phyloP scores from a whole-genome alignment of 2,113 vertebrate genomes.

The Propithecus coquereli region DNA sequence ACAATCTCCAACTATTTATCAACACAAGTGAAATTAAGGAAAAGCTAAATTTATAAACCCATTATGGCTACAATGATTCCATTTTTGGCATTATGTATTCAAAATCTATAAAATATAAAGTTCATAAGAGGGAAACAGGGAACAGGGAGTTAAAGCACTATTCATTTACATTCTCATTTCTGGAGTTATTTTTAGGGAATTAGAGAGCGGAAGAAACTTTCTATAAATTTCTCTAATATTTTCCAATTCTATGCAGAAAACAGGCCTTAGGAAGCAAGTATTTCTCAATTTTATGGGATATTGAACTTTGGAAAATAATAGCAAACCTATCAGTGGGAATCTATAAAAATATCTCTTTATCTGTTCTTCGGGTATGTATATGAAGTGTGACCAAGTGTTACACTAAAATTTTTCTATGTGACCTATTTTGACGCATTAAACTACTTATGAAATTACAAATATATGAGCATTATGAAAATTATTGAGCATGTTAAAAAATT shows the following conservation, averaged over 20 bases:
- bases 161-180: not conserved
- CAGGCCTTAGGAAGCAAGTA: not conserved
- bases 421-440: not conserved
- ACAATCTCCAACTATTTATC: not conserved
- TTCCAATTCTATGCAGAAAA: not conserved
- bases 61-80: not conserved
- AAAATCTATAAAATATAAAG: not conserved
- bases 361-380: not conserved
- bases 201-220: not conserved
- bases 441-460: not conserved
- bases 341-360: not conserved
- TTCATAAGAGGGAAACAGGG: not conserved
- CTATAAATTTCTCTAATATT: not conserved
- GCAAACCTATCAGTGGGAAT: not conserved
- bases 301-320: not conserved
- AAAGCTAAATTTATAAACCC: not conserved
- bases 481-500: not conserved
- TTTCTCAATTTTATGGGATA: not conserved
- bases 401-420: not conserved
- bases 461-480: not conserved
- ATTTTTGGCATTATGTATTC: not conserved
- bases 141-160: not conserved
- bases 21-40: not conserved
- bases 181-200: not conserved
- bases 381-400: not conserved